Evolutionary conservation across 2,113 vertebrate species (phyloP), one percentile per base, ranked within the genome.

Genomic region (Osmerus mordax): DNA sequence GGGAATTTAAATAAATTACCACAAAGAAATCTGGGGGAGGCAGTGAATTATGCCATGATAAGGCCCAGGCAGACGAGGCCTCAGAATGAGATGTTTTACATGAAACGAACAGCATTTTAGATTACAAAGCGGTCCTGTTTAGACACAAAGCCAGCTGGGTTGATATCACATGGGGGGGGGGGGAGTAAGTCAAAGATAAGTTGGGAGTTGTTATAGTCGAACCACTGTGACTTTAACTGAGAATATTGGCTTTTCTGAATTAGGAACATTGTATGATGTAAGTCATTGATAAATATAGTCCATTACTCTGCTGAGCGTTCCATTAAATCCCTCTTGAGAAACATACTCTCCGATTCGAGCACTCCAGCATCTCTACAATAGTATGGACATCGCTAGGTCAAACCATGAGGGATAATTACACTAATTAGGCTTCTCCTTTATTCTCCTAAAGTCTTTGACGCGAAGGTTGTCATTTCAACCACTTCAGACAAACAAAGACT

Each of bases 341-440:
- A 47, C 41, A 12, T 12, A 9, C 8, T 47, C 41, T 47, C 8
- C 41, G 41, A 47, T 47, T 47, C 8, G 41, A 88, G 87, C 88
- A 81, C 77, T 81, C 77, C 69, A 78, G 78, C 74, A 80, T 83
- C 87, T 86, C 25, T 61, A 61, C 36, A 52, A 71, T 53, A 52
- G 55, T 66, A 89, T 84, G 87, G 88, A 88, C 87, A 87, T 88
- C 87, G 89, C 89, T 91, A 90, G 89, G 88, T 91, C 86, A 89
- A 90, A 90, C 85, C 87, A 87, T 90, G 90, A 90, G 85, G 89
- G 86, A 89, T 90, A 89, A 91, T 91, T 90, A 90, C 88, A 87
- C 86, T 90, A 89, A 90, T 90, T 90, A 89, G 87, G 87, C 88
- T 85, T 90, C 83, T 86, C 83, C 87, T 91, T 90, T 87, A 85